Evolutionary conservation across 2,113 vertebrate genomes (phyloP), one percentile per base, ranked within the genome.

Genomic region (Piaya cayana): DNA sequence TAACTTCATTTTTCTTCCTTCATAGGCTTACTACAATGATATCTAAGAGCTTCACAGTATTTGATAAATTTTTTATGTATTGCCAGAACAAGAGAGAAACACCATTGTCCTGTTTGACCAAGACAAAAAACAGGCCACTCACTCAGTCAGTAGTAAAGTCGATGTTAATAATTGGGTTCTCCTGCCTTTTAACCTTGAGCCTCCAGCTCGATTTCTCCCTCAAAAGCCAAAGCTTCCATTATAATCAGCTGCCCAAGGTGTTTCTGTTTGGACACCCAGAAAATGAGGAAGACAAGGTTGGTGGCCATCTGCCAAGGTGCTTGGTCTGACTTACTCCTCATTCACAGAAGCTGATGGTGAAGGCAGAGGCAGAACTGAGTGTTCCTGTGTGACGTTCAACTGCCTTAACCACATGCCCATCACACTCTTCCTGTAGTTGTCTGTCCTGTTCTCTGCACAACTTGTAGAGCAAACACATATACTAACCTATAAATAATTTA

Each of bases 351-450:
- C 82, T 18, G 12, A 60, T 75, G 90, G 79, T 2, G 2, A 79
- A 76, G 86, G 86, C 74, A 60, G 88, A 82, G 94, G 59, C 78
- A 95, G 88, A 92, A 82, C 72, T 37, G 82, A 93, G 81, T 19
- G 65, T 90, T 95, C 67, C 90, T 95, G 43, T 88, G 92, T 58
- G 88, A 85, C 22, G 25, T 94, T 90, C 92, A 96, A 94, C 95
- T 96, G 95, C 90, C 94, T 88, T 95, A 96, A 97, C 95, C 95
- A 84, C 94, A 96, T 70, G 92, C 76, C 82, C 76, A 71, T 86
- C 3, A 13, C 90, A 82, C 58, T 89, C 90, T 97, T 97, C 95
- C 95, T 96, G 95, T 56, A 96, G 80, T 62, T 90, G 88, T 90
- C 85, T 88, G 76, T 68, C 88, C 75, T 77, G 79, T 86, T 88